Conservation (phyloP, 2,113 vertebrate genomes). For the Perognathus longimembris region DNA sequence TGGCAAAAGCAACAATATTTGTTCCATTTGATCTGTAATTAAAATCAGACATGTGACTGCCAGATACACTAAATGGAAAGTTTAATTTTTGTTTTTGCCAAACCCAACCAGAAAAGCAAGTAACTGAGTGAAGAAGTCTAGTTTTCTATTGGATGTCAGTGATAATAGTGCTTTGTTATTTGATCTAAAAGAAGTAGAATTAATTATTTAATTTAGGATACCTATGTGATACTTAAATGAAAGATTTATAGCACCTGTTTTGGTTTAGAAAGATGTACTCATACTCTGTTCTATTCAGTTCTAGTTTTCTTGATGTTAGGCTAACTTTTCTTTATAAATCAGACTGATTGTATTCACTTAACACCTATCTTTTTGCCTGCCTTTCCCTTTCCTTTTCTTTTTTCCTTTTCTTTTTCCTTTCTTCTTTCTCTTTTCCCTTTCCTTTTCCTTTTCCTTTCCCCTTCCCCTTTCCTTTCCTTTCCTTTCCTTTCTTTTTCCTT, state of each 20-base stretch:
- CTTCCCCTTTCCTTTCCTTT: no score
- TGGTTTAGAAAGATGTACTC: not conserved
- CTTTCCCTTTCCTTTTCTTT: no score
- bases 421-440: no score
- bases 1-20: no score
- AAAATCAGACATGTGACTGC: not conserved
- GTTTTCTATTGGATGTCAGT: slow-evolving; percentile 13
- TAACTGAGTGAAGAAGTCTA: not conserved
- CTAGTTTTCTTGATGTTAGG: not conserved
- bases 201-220: slow-evolving; percentile 38
- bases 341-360: not conserved
- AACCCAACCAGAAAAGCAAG: not conserved
- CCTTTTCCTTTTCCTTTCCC: no score
- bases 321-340: slow-evolving; percentile 32
- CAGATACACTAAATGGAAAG: not conserved
- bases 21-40: slow-evolving; percentile 8
- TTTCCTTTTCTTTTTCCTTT: no score
- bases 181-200: slow-evolving; percentile 33
- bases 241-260: not conserved
- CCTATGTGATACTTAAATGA: not conserved
- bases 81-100: slow-evolving; percentile 31
- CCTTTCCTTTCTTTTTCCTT: no score
- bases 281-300: not conserved
- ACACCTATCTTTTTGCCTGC: slow-evolving; percentile 8
- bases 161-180: slow-evolving; percentile 25